Percentiles rank a stretch among this genome's conserved stretches.
These are phyloP conservation scores for Amniataba percoides DNA, from an alignment of 2,797 vertebrate species.

Conservation along the genomic window DNA sequence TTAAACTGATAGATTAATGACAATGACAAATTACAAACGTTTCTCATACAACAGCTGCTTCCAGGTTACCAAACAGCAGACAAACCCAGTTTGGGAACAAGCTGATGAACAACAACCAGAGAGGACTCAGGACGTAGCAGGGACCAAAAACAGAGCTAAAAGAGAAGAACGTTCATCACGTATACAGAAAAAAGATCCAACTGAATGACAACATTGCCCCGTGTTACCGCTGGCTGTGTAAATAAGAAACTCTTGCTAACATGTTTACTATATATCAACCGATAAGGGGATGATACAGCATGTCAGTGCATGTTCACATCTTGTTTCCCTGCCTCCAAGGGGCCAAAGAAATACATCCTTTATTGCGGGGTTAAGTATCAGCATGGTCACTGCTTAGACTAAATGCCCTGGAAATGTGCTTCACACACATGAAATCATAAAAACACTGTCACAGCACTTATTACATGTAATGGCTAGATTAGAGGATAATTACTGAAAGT, in stretches of 20 bases:
- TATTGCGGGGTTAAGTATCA: neutral
- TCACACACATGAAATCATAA: slow-evolving; percentile 11
- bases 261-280: neutral
- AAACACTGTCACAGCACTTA: slow-evolving; percentile 2
- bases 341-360: neutral
- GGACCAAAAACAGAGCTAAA: too few species aligned
- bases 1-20: too few species aligned
- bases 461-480: slow-evolving; percentile 28
- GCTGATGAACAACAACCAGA: neutral
- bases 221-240: neutral
- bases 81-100: too few species aligned
- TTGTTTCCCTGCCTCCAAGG: neutral
- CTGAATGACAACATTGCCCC: neutral
- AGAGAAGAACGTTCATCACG: too few species aligned
- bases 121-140: too few species aligned
- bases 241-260: neutral
- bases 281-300: neutral
- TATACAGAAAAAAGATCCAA: too few species aligned
- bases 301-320: neutral
- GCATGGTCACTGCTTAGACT: neutral
- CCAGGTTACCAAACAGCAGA: too few species aligned
- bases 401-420: neutral
- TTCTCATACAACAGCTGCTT: too few species aligned
- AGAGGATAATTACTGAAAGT: slow-evolving; percentile 40
- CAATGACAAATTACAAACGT: too few species aligned